Percentiles rank a stretch among this genome's conserved stretches.
These are phyloP conservation scores for Sclerurus mexicanus DNA, from an alignment of 2,113 vertebrate genomes.

Conservation along the genomic window DNA sequence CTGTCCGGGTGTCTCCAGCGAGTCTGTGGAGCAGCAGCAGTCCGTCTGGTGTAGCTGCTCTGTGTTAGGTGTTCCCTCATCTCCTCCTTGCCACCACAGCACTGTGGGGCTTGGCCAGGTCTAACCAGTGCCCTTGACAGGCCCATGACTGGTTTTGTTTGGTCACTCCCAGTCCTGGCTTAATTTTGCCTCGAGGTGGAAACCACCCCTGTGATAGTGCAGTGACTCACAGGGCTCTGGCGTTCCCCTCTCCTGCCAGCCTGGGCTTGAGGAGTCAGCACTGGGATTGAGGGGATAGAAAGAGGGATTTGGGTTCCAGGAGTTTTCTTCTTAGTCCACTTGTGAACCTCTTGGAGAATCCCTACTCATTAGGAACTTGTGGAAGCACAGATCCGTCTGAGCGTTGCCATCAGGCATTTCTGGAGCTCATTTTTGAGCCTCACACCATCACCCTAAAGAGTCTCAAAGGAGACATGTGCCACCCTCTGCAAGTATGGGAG, in stretches of 20 bases:
- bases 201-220: background rate
- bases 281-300: too few species aligned
- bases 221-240: background rate
- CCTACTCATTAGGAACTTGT: background rate
- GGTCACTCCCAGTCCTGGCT: background rate
- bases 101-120: background rate
- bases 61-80: background rate
- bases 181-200: background rate
- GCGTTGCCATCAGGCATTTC: background rate
- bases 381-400: background rate
- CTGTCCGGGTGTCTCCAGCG: background rate
- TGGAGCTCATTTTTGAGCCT: background rate
- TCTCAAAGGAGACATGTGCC: background rate
- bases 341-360: background rate
- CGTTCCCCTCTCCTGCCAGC: background rate
- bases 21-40: background rate
- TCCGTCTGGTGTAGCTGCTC: background rate
- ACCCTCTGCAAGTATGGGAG: background rate
- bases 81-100: background rate
- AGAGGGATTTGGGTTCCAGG: background rate
- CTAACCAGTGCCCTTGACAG: background rate
- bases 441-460: background rate
- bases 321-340: background rate
- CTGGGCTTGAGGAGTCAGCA: background rate
- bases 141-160: background rate